A percentile compares a stretch with the other conserved stretches of the same genome.
Conservation (phyloP, 1,140 invertebrate genomes). For the Lasaia peninsularis region DNA sequence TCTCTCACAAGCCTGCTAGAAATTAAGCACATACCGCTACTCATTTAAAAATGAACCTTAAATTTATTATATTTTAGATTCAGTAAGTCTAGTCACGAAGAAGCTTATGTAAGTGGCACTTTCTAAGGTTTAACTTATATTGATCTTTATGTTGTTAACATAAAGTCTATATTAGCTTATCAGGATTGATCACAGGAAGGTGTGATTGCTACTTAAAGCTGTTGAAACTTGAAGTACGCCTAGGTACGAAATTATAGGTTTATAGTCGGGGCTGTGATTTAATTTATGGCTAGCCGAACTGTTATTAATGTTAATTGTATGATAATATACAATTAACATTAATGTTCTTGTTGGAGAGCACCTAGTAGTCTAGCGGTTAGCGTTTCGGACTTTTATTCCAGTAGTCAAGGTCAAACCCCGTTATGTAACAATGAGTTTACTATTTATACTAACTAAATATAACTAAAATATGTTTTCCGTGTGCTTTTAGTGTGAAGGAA, state of each 20-base stretch:
- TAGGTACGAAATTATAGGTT: slow-evolving; percentile 2
- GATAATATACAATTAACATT: too few relatives aligned
- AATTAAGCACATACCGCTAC: slow-evolving; percentile 25
- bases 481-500: too few relatives aligned
- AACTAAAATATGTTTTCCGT: too few relatives aligned
- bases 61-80: background rate
- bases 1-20: slow-evolving; percentile 33
- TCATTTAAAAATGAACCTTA: slow-evolving; percentile 25
- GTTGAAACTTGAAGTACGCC: background rate
- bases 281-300: background rate
- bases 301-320: background rate
- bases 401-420: too few relatives aligned
- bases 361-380: too few relatives aligned
- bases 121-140: background rate
- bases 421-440: too few relatives aligned
- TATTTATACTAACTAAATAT: too few relatives aligned
- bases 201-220: slow-evolving; percentile 4
- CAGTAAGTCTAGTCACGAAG: background rate
- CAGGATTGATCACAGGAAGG: background rate
- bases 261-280: background rate
- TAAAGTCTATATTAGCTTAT: background rate
- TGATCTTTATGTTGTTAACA: slow-evolving; percentile 15
- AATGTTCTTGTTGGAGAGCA: too few relatives aligned
- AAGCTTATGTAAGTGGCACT: background rate
- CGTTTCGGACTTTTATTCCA: too few relatives aligned